These are phyloP conservation scores for Scaptomyza tumidula DNA, from an alignment of 2,888 invertebrate species.

Conservation along the genomic window DNA sequence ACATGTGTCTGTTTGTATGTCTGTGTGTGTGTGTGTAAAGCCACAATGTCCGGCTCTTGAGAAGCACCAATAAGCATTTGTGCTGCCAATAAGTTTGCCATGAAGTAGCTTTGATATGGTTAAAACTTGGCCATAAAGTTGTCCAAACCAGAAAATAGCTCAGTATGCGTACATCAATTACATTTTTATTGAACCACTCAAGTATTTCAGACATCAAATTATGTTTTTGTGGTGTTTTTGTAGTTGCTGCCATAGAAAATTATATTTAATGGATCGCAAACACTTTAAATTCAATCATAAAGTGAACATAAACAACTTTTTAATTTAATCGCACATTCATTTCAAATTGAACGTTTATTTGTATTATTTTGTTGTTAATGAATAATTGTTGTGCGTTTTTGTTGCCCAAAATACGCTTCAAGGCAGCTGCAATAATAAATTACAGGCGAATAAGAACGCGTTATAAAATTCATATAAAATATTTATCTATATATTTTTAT, in stretches of 20 bases:
- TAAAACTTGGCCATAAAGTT: slow-evolving; percentile 30
- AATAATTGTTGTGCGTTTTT: slow-evolving; percentile 36
- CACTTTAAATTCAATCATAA: not conserved
- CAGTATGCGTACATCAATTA: slow-evolving; percentile 15
- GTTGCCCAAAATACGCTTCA: slow-evolving; percentile 58
- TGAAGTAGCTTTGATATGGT: slow-evolving; percentile 46
- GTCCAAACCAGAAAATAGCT: slow-evolving; percentile 8
- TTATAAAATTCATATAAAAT: slow-evolving; percentile 25
- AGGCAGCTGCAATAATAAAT: slow-evolving; percentile 73
- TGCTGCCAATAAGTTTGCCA: slow-evolving; percentile 27
- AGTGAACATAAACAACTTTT: slow-evolving; percentile 29
- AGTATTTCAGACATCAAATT: slow-evolving; percentile 13
- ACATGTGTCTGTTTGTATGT: not conserved
- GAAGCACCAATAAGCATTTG: slow-evolving; percentile 2
- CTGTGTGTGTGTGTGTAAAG: slow-evolving; percentile 11
- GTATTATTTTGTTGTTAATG: slow-evolving; percentile 26
- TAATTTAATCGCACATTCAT: slow-evolving; percentile 44
- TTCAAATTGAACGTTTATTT: slow-evolving; percentile 36
- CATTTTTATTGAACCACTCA: slow-evolving; percentile 5
- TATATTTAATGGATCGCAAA: not conserved
- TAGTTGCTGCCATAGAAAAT: slow-evolving; percentile 4
- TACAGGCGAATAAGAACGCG: slow-evolving; percentile 31
- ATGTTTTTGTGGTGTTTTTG: slow-evolving; percentile 12
- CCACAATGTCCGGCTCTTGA: slow-evolving; percentile 32
- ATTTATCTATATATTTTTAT: slow-evolving; percentile 11